Evolutionary conservation across 2,797 vertebrate species (phyloP), one percentile per base, ranked within the genome.

Genomic region (Pteropus rufus): DNA sequence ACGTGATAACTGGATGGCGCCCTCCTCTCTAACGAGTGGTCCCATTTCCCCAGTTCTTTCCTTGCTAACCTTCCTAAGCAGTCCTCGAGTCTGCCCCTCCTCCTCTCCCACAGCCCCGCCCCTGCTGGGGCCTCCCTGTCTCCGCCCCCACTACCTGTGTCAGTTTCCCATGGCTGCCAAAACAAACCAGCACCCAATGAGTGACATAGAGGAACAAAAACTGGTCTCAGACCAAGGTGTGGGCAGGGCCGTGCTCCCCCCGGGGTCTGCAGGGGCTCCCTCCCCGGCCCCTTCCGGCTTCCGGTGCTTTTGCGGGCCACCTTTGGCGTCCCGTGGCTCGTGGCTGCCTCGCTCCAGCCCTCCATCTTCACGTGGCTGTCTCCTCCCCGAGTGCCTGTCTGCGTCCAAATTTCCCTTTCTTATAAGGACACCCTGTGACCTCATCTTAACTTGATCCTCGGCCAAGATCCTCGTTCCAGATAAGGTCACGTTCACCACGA

Each of bases 231-330:
- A 23, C 14, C 39, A 39, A 49, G 82, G 31, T 11, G 9, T 60
- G 0, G 8, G 10, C n/a, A 7, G 44, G 70, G 58, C 44, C 1
- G 0, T 2, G n/a, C 16, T 39, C 49, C 64, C 41, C 29, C 12
- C 0, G 7, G 49, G 62, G 31, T 46, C 56, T 36, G 24, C 3
- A 14, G 11, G 64, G 64, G n/a, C 8, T 1, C 1, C 64, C 19
- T 60, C 15, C 5, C 34, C 6, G 44, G 64, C 26, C 56, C 31
- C 7, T 7, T 36, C 24, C 2, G 2, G 31, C 56, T 14, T 36
- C 31, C 14, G 19, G 14, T 3, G 16, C 5, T 26, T 18, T 12
- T 76, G 56, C 34, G 1, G 7, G 44, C 15, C 12, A 18, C 24
- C 36, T 9, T 31, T 4, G 41, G 58, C 3, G 10, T n/a, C 60